phyloP scores from a whole-genome alignment of 2,113 vertebrate genomes.

The Guaruba guarouba region DNA sequence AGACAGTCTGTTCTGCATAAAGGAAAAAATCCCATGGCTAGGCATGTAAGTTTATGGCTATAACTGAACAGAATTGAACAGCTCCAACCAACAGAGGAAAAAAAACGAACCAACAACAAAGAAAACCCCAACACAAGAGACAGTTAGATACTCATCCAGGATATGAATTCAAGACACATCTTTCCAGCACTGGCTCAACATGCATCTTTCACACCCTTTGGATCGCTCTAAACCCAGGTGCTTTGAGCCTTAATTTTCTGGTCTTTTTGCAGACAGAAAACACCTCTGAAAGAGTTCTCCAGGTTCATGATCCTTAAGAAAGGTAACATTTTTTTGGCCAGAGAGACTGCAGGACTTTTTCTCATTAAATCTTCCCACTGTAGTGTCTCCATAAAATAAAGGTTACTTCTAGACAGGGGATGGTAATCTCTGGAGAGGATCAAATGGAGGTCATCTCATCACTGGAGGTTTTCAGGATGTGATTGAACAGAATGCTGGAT shows the following conservation, averaged over 20 bases:
- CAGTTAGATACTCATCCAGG: background rate
- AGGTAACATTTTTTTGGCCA: background rate
- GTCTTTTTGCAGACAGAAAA: fast-evolving
- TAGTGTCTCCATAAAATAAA: background rate
- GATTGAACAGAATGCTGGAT: background rate
- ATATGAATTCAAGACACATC: background rate
- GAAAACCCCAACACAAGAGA: background rate
- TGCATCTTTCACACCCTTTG: background rate
- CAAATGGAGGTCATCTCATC: background rate
- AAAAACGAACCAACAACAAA: background rate
- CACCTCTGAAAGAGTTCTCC: background rate
- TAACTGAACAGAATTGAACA: background rate
- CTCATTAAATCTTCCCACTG: background rate
- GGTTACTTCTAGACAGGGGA: background rate
- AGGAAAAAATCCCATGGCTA: background rate
- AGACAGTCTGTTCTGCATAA: background rate
- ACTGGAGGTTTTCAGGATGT: background rate
- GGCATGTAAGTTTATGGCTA: background rate
- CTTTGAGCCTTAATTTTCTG: background rate
- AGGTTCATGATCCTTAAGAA: background rate
- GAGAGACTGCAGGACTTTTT: background rate
- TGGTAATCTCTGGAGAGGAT: background rate
- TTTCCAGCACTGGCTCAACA: background rate
- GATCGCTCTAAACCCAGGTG: background rate
- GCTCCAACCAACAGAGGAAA: background rate